These are phyloP conservation scores for Oryctes rhinoceros DNA, from an alignment of 1,140 invertebrate species.

Conservation along the genomic window DNA sequence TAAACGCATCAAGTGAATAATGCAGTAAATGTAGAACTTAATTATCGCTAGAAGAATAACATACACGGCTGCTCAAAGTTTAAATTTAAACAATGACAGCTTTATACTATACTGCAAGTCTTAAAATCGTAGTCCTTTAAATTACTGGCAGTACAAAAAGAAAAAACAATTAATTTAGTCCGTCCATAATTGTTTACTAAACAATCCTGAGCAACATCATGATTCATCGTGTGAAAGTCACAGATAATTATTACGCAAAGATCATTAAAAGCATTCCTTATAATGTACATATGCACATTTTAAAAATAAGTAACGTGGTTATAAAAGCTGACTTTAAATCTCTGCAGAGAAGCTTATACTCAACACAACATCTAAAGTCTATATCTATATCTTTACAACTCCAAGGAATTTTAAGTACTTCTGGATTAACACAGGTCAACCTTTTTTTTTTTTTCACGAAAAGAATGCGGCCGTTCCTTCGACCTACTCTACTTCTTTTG, in stretches of 20 bases:
- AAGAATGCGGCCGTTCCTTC: not conserved
- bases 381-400: constrained; percentile 16
- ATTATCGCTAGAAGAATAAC: not conserved
- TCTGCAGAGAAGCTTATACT: too few species aligned
- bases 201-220: too few species aligned
- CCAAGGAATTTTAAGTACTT: constrained; percentile 5
- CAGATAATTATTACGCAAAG: too few species aligned
- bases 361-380: not conserved
- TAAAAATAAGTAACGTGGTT: too few species aligned
- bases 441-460: constrained; percentile 26
- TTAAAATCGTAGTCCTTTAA: too few species aligned
- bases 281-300: too few species aligned
- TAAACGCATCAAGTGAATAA: constrained; percentile 24
- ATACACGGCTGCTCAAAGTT: not conserved
- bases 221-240: too few species aligned
- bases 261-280: too few species aligned
- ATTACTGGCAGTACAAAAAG: too few species aligned
- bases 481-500: not conserved
- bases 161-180: not conserved
- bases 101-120: not conserved
- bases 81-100: not conserved
- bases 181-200: too few species aligned
- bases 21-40: not conserved
- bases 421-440: constrained; percentile 22
- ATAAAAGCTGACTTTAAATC: not conserved